These are phyloP conservation scores for Nysson spinosus DNA, from an alignment of 2,888 invertebrate genomes.

Conservation along the genomic window DNA sequence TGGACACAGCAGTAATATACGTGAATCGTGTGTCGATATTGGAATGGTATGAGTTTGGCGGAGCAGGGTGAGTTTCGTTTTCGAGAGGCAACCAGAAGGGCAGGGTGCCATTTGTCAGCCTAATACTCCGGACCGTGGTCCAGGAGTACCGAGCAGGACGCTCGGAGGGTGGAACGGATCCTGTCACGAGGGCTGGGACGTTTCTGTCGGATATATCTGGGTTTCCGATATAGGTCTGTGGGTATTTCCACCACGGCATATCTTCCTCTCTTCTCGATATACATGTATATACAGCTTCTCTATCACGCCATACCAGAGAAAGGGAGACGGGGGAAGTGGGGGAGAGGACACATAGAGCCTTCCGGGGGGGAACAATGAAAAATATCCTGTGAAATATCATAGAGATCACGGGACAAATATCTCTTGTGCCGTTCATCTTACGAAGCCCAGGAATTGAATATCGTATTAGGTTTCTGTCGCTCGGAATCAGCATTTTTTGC, in stretches of 20 bases:
- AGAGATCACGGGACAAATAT: neutral
- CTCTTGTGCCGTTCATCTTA: neutral
- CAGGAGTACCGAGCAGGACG: constrained; percentile 2
- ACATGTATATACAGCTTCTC: neutral
- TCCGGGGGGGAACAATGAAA: neutral
- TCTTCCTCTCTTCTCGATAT: too few relatives aligned
- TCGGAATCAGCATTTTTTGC: neutral
- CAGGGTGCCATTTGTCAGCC: constrained; percentile 51
- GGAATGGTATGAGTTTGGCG: neutral
- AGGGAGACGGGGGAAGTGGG: too few relatives aligned
- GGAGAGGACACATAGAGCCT: too few relatives aligned
- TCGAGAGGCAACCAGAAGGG: constrained; percentile 17
- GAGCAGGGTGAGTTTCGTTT: constrained; percentile 1
- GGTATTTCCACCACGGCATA: constrained; percentile 38
- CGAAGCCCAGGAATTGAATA: neutral
- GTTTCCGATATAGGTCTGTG: constrained; percentile 40
- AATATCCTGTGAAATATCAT: constrained; percentile 4
- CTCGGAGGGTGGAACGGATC: neutral
- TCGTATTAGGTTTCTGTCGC: neutral
- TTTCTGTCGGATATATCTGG: constrained; percentile 35
- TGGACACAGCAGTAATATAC: constrained; percentile 2
- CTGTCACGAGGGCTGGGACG: constrained; percentile 14
- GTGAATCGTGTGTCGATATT: constrained; percentile 30
- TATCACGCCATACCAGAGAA: neutral
- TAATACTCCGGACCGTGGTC: constrained; percentile 39